These are phyloP conservation scores for Aphelinus atriplicis DNA, from an alignment of 1,140 invertebrate species.

Conservation along the genomic window DNA sequence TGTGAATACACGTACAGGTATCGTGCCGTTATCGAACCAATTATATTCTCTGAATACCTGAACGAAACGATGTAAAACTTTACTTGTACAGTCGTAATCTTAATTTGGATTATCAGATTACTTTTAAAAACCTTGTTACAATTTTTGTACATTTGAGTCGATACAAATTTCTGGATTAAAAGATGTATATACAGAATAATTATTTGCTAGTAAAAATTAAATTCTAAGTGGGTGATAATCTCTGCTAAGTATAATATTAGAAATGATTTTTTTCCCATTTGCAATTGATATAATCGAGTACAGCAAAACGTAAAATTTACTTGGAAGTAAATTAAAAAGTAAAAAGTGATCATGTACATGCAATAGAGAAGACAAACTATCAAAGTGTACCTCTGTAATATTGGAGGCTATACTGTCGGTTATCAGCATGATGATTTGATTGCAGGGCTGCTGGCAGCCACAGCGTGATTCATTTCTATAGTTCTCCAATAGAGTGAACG, in stretches of 20 bases:
- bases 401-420: constrained; percentile 96
- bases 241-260: no score
- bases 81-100: no score
- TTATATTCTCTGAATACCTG: constrained; percentile 88
- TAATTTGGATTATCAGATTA: no score
- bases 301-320: neutral
- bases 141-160: no score
- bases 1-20: constrained; percentile 93
- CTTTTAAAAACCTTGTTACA: no score
- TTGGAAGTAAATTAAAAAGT: constrained; percentile 12
- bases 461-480: constrained; percentile 71
- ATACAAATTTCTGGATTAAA: no score
- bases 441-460: constrained; percentile 75
- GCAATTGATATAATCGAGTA: no score
- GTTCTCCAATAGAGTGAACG: constrained; percentile 85
- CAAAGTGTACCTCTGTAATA: constrained; percentile 72
- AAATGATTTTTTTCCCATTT: no score
- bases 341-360: neutral
- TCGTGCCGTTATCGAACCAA: constrained; percentile 73
- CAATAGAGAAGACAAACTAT: neutral
- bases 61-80: no score
- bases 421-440: constrained; percentile 98
- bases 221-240: no score
- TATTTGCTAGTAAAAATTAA: no score
- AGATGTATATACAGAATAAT: no score